Percentiles rank a stretch among this genome's conserved stretches.
phyloP scores from a whole-genome alignment of 2,888 invertebrate genomes.

The Limnephilus lunatus region DNA sequence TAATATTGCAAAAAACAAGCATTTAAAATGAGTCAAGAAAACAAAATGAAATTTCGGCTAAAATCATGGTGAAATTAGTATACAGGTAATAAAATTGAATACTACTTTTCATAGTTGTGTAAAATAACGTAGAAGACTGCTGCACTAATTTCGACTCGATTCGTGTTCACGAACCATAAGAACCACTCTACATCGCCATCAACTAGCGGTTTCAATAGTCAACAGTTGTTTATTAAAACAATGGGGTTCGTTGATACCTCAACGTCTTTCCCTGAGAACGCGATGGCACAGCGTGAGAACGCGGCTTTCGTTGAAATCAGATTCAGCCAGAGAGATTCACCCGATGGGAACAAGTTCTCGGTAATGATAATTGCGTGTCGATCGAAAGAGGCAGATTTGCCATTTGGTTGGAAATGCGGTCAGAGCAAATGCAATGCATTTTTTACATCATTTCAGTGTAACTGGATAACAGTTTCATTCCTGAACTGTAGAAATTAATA shows the following conservation, averaged over 20 bases:
- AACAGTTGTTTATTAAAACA: conserved; percentile 30
- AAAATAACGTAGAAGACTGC: neutral
- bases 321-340: neutral
- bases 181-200: conserved; percentile 5
- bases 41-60: neutral
- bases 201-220: conserved; percentile 36
- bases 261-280: conserved; percentile 17
- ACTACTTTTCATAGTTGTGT: neutral
- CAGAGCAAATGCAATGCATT: neutral
- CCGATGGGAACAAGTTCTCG: neutral
- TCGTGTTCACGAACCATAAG: neutral
- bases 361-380: neutral
- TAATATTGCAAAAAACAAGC: no score
- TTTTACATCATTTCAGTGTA: neutral
- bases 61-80: neutral
- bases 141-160: neutral
- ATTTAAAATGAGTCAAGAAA: no score
- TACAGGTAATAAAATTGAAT: neutral
- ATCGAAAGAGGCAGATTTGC: neutral
- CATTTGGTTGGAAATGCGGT: neutral
- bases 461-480: neutral
- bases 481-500: neutral
- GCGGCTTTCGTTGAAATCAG: neutral
- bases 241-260: conserved; percentile 39
- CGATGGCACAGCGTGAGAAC: conserved; percentile 40